Conservation (phyloP, 1,140 invertebrate genomes). For the Drosophila ananassae region DNA sequence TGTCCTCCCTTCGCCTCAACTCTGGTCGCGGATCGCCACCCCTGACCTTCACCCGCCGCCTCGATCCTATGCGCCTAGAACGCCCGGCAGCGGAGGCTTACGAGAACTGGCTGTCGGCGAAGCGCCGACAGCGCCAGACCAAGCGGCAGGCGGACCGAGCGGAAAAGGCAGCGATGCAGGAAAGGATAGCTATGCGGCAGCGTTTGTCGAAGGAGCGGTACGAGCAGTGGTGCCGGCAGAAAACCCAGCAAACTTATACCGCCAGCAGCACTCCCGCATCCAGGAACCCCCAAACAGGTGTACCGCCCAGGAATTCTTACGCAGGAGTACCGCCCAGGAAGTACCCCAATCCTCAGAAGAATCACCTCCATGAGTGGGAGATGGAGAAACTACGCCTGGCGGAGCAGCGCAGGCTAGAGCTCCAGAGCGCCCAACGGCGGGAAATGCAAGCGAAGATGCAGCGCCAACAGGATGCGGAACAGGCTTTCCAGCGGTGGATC, state of each 20-base stretch:
- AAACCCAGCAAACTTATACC: constrained; percentile 13
- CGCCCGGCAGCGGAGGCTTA: constrained; percentile 51
- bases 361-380: constrained; percentile 49
- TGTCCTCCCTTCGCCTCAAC: constrained; percentile 41
- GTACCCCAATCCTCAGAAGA: neutral
- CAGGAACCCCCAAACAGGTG: neutral
- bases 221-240: constrained; percentile 44
- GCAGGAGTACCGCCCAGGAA: neutral
- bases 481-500: constrained; percentile 58
- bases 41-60: constrained; percentile 26
- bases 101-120: constrained; percentile 62
- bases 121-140: constrained; percentile 38
- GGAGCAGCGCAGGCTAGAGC: constrained; percentile 26
- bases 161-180: neutral
- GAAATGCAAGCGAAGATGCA: constrained; percentile 12
- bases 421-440: constrained; percentile 2
- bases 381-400: constrained; percentile 37
- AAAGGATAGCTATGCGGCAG: constrained; percentile 19
- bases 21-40: constrained; percentile 30
- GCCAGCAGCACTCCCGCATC: neutral
- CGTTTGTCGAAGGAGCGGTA: constrained; percentile 43
- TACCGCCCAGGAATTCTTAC: neutral
- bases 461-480: constrained; percentile 38
- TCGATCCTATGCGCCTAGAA: constrained; percentile 23
- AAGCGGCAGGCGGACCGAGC: constrained; percentile 23